Base-by-base conservation (phyloP, 2,888 invertebrate species). In the Torymus aiolomorphi region DNA sequence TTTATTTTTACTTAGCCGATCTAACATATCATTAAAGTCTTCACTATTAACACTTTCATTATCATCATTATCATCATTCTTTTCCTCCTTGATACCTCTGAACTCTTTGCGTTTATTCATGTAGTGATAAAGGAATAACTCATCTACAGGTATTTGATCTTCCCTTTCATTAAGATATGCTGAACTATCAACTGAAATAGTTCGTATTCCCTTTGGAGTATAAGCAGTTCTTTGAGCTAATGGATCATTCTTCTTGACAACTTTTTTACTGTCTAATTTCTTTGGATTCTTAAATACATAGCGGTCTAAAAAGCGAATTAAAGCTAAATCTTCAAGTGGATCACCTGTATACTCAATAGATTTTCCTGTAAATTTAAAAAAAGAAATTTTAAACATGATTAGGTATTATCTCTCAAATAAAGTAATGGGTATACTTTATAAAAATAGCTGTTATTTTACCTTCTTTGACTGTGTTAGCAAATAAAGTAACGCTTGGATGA, bases 221-320 rank as follows among this genome's bases (percentile, higher is more conserved):
- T 96, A 96, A 71, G 93, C 93, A 87, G 94, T 94, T 81, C 95
- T 91, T 59, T 93, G 91, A 0, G 94, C 94, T 74, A 95, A 93
- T 0, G 94, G 94, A 88, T 94, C 94, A 0, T 93, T 93, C 0
- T 93, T 94, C 75, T 91, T 92, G 0, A 91, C 81, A 62, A 85
- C 91, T 78, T 89, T 92, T 84, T 91, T 92, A 57, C 90, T 90
- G 73, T n/a, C 85, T 0, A 92, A 87, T 83, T 94, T 94, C 89
- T 96, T 96, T 0, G 96, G 96, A 92, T 99, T 99, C 88, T 97
- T 97, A 90, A 97, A 98, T 12, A 97, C 97, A 90, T 98, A 99
- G 62, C 98, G 93, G 87, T 99, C 98, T 65, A 99, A 92, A 90
- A 99, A 99, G 69, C 97, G 93, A 69, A 97, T 95, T 54, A 97